Conservation (phyloP, 2,888 invertebrate species). For the Stenoptilia bipunctidactyla region DNA sequence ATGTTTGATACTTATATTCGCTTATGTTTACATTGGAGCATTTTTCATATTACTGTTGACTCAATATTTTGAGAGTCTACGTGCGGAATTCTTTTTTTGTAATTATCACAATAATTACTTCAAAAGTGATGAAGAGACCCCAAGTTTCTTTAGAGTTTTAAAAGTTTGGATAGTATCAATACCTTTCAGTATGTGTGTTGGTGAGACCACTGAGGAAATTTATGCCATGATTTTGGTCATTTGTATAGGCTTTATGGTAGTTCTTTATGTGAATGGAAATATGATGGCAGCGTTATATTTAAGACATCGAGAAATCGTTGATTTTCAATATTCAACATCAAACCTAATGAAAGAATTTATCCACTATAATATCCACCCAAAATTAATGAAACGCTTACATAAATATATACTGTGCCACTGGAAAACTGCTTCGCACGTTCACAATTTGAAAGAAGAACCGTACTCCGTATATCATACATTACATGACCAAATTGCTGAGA, state of each 20-base stretch:
- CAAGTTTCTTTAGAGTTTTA: no score
- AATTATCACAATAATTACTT: no score
- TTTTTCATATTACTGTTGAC: no score
- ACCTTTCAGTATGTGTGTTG: no score
- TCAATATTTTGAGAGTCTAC: no score
- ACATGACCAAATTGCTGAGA: conserved; percentile 43
- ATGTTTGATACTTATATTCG: no score
- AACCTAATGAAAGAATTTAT: conserved; percentile 30
- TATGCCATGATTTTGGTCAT: no score
- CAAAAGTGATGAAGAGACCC: no score
- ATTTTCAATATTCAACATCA: conserved; percentile 39
- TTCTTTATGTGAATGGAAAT: conserved; percentile 23
- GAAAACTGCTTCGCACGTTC: conserved; percentile 18
- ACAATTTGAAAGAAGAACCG: conserved; percentile 32
- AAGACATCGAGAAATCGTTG: conserved; percentile 23
- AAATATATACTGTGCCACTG: conserved; percentile 44
- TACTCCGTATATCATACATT: conserved; percentile 46
- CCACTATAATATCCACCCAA: conserved; percentile 25
- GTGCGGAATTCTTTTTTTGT: no score
- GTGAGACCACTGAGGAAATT: no score
- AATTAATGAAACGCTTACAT: conserved; percentile 33
- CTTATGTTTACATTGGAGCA: no score
- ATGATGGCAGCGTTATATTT: conserved; percentile 34
- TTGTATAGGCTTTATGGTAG: conserved; percentile 23
- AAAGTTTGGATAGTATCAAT: no score